Evolutionary conservation across 2,113 vertebrate species (phyloP).

Genomic region (Eudyptes chrysolophus): DNA sequence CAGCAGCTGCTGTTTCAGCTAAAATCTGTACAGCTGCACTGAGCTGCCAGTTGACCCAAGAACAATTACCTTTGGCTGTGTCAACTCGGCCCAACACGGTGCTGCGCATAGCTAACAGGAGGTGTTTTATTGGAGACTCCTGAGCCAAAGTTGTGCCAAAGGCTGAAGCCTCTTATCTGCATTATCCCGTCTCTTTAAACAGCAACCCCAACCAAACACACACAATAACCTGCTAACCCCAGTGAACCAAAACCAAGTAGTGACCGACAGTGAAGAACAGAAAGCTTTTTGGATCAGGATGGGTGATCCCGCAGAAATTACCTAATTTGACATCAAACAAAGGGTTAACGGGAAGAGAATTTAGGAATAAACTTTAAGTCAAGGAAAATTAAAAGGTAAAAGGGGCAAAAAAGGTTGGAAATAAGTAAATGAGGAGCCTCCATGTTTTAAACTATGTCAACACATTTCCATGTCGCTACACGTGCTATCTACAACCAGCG

Average conservation of each 20-base stretch:
- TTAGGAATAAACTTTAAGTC: neutral
- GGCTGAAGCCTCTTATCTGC: neutral
- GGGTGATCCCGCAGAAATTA: neutral
- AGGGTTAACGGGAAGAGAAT: neutral
- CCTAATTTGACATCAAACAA: neutral
- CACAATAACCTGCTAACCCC: neutral
- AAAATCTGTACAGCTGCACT: neutral
- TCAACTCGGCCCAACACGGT: neutral
- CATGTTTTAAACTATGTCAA: neutral
- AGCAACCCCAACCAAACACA: neutral
- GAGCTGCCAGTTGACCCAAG: neutral
- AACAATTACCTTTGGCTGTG: neutral
- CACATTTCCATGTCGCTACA: neutral
- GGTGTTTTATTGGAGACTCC: neutral
- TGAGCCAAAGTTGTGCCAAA: neutral
- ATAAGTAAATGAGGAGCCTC: neutral
- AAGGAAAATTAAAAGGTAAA: neutral
- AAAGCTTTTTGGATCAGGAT: neutral
- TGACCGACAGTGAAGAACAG: neutral
- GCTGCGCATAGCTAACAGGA: neutral
- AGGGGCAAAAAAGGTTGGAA: neutral
- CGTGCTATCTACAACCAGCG: neutral
- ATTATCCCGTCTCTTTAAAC: neutral
- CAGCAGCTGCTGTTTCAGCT: constrained; percentile 9
- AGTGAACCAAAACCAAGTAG: neutral